Base-by-base conservation (phyloP, 2,113 vertebrate species). In the Anoura caudifer region DNA sequence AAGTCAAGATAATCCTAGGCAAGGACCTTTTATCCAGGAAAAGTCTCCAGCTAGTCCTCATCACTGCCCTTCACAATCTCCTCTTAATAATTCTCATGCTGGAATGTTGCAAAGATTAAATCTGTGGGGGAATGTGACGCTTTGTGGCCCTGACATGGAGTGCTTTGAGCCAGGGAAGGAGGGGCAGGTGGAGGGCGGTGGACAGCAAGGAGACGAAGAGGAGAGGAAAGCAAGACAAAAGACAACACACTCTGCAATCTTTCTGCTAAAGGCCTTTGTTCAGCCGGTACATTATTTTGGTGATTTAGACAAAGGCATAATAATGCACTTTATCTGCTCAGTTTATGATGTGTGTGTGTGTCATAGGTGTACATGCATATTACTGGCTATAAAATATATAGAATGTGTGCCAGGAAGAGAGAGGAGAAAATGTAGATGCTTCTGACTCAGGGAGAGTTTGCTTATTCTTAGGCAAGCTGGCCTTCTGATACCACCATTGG, bases 261-360 rank as follows among this genome's bases (percentile, higher is more conserved):
- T 90, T 38, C 85, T 16, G 73, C 91, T 0, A 0, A 17, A 56
- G 73, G 93, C 69, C 96, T 97, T 97, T 97, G 95, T 97, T 92
- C 94, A n/a, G 54, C 79, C 61, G 20, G 72, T 82, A 52, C 87
- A 2, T 88, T 95, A 94, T 95, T 95, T 94, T 89, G 89, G 90
- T 92, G 88, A 95, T 84, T 56, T 67, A 81, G 83, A 87, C 47
- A 3, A 3, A 28, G 83, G 76, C 72, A 85, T 97, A 97, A 96
- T 92, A 59, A 94, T 14, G 93, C 11, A 33, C 54, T 96, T 89
- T 95, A 97, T 95, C 97, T 86, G 86, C 22, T 56, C 72, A 1
- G 63, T 86, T 96, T 95, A 97, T 95, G 70, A 65, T n/a, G 91
- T 88, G 92, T 96, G 67, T 96, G 69, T 96, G 97, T 97, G 97